Evolutionary conservation across 2,797 vertebrate species (phyloP), one percentile per base, ranked within the genome.

Genomic region (Enteromius treurensis): DNA sequence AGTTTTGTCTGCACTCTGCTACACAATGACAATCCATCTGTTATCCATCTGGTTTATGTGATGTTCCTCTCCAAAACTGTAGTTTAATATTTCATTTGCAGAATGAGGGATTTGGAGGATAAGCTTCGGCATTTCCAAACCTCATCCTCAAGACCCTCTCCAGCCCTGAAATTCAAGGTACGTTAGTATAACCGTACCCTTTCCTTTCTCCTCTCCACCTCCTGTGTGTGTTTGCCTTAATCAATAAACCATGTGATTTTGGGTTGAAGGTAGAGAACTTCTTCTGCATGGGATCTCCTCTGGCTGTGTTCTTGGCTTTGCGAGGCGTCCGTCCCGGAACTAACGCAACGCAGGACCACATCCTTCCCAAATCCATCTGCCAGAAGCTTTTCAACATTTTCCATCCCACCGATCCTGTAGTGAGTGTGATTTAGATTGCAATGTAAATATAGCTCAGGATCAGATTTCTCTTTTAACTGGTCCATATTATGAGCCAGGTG

Each of bases 251-350:
- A 2, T 74, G 45, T 76, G 76, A 37, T 8, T 88, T 26, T n/a
- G 65, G 80, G 15, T 91, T 88, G 86, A 79, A 99, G 97, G 97
- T 99, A 80, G 97, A 98, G 89, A 99, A 99, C 89, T 99, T 98
- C 93, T 99, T 99, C 94, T 99, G 98, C 68, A 98, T 98, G 97
- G 98, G 98, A 9, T 99, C 97, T 79, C 98, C 98, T 1, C 89
- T 99, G 68, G 97, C 98, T 1, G 97, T 99, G 53, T 99, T 98
- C 88, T 87, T 99, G 93, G 97, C 98, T 0, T 60, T 99, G 86
- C 94, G 97, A 68, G 98, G 98, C 75, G 96, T 97, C 89, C 94
- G 97, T 1, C 97, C 98, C 0, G 96, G 95, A 42, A 96, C 89
- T 90, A 94, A 91, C 0, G 91, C 94, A 29, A 94, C 91, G 82